Conservation (phyloP, 2,113 vertebrate species). For the Apus apus region DNA sequence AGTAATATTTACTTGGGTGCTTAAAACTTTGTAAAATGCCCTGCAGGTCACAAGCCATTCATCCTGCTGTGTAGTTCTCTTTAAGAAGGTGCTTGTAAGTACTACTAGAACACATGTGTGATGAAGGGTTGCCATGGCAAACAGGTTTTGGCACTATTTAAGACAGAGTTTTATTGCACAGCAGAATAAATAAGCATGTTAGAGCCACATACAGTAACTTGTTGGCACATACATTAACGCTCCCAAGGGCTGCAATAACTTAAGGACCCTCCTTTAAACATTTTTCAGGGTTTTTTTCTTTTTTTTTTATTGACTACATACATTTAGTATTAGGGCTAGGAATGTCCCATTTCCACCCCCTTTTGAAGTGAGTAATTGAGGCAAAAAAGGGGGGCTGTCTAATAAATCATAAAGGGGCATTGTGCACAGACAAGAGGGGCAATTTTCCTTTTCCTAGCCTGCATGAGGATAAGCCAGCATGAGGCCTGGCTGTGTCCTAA, state of each 20-base stretch:
- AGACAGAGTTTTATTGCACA: conserved; percentile 66
- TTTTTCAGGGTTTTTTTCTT: conserved; percentile 56
- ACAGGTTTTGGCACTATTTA: conserved; percentile 66
- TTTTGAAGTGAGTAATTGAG: conserved; percentile 63
- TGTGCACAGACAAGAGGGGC: conserved; percentile 8
- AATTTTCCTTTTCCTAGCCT: neutral
- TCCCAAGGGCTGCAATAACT: conserved; percentile 71
- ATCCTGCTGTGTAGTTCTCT: conserved; percentile 41
- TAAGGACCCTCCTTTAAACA: conserved; percentile 64
- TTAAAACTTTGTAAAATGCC: conserved; percentile 55
- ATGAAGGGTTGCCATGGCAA: conserved; percentile 65
- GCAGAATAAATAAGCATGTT: conserved; percentile 69
- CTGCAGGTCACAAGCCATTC: conserved; percentile 20
- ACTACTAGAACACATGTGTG: conserved; percentile 31
- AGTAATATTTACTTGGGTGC: conserved; percentile 48
- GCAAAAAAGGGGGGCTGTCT: conserved; percentile 14
- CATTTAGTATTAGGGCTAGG: conserved; percentile 67
- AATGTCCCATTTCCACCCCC: conserved; percentile 63
- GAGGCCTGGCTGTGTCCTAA: neutral
- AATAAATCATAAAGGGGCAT: conserved; percentile 61
- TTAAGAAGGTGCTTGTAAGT: conserved; percentile 61
- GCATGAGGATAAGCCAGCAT: neutral
- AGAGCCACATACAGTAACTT: conserved; percentile 71
- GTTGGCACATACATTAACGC: conserved; percentile 72
- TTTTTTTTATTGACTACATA: conserved; percentile 66